Evolutionary conservation across 2,888 invertebrate genomes (phyloP).

Genomic region (Amaurobius ferox): DNA sequence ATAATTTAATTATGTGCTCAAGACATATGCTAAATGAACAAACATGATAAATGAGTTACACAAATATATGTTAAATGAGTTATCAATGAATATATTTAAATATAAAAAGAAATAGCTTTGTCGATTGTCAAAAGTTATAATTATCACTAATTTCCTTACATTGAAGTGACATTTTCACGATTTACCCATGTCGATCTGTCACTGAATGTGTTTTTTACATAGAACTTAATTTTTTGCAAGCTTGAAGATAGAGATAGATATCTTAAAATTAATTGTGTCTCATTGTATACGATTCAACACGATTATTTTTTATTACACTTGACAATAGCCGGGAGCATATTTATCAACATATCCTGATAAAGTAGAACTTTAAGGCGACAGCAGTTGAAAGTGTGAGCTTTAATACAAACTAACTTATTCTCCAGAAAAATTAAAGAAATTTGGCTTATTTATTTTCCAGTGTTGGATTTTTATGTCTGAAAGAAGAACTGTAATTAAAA

Average conservation of each 20-base stretch:
- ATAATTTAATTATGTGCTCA: background rate
- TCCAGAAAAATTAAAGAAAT: background rate
- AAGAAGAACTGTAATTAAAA: background rate
- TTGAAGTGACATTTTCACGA: constrained; percentile 29
- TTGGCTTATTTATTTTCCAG: background rate
- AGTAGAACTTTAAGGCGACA: background rate
- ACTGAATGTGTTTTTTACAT: constrained; percentile 20
- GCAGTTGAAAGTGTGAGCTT: background rate
- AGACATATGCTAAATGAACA: background rate
- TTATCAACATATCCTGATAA: background rate
- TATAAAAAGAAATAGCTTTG: constrained; percentile 20
- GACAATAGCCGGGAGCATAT: background rate
- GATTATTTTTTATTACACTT: background rate
- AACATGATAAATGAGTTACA: constrained; percentile 9
- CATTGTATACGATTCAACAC: background rate
- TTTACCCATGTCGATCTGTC: constrained; percentile 2
- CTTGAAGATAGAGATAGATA: constrained; percentile 24
- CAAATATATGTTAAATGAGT: background rate
- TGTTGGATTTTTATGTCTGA: background rate
- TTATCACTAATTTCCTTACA: constrained; percentile 25
- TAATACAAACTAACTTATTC: background rate
- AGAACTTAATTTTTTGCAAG: constrained; percentile 20
- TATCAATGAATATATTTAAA: background rate
- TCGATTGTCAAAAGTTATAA: no score
- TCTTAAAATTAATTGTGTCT: constrained; percentile 50